Base-by-base conservation (phyloP, 2,888 invertebrate species). In the Thymelicus sylvestris region DNA sequence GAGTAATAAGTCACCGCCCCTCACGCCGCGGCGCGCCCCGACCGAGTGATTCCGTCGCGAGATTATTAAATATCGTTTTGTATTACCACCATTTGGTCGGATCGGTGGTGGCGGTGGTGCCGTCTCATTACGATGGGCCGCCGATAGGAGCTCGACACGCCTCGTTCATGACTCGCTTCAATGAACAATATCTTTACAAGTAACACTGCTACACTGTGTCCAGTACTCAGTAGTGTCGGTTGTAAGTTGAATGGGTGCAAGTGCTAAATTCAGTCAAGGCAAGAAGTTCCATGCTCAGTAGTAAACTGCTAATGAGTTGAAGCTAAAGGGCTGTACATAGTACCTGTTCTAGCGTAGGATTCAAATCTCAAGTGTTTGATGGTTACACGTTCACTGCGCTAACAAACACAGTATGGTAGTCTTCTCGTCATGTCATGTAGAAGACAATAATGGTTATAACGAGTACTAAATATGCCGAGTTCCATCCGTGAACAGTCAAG, bases 1-100 rank as follows among this genome's bases (percentile, higher is more conserved):
- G 48, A n/a, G 48, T 48, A 48, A 48, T 12, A 48, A 48, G 48
- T 48, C 6, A n/a, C 48, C 48, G 48, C 48, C 48, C 48, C 13
- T 13, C 48, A 6, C 48, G 48, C 13, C 13, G 48, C 13, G 10
- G 12, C 13, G 47, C 12, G 10, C 4, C n/a, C n/a, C n/a, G n/a
- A n/a, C n/a, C n/a, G n/a, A n/a, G n/a, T n/a, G 48, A 48, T 48
- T 48, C 48, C 48, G n/a, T n/a, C 6, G n/a, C n/a, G 5, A 48
- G 48, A 48, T 48, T 48, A 48, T 48, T 48, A n/a, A 48, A 48
- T 48, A 48, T 48, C 48, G 48, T 48, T 48, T 48, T 48, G 48
- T 44, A 44, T 13, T 48, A 48, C n/a, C 48, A 48, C 48, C 47
- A 7, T 12, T 44, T 13, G 48, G 48, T 7, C 19, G 48, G n/a